Base-by-base conservation (phyloP, 2,888 invertebrate genomes). In the Macropis europaea region DNA sequence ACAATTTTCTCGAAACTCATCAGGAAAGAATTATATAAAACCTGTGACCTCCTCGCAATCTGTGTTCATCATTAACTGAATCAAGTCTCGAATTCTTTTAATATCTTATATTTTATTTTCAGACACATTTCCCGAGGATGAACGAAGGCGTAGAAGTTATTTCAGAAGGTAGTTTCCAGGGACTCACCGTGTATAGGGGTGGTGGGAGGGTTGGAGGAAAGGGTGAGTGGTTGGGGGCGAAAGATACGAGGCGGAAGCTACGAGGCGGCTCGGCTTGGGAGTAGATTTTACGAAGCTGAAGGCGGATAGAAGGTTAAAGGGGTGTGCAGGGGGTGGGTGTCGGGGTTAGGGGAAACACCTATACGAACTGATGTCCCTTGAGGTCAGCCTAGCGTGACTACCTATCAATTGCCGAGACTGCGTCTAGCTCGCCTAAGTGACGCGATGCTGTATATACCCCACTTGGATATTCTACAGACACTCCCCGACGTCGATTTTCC, bases 321-420 rank as follows among this genome's bases (percentile, higher is more conserved):
- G 50, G 34, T 17, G 62, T 48, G 48, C 36, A 9, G 24, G 22
- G 24, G 5, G 17, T 6, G 13, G 24, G 15, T 7, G 15, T 6
- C 17, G 17, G 11, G 15, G 45, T 24, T 15, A 32, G 15, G 6
- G 4, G 24, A 34, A 43, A 42, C n/a, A 43, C 50, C 73, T 78
- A 73, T 78, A 73, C 78, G 77, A 81, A 79, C 78, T 66, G 77
- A 79, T 84, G 84, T 84, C 84, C 81, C 83, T 78, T 71, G 84
- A 83, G 84, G 83, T 83, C 82, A 84, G 83, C 79, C 79, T 82
- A 79, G 78, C 82, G 82, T 83, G 83, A 81, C 84, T 84, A 82
- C 83, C 84, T 84, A 84, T 83, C 84, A 84, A 82, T 84, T 81
- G 79, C 78, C 70, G 79, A 77, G 80, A 76, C 84, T 84, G 62